phyloP scores from a whole-genome alignment of 2,888 invertebrate genomes.

The Synanthedon formicaeformis region DNA sequence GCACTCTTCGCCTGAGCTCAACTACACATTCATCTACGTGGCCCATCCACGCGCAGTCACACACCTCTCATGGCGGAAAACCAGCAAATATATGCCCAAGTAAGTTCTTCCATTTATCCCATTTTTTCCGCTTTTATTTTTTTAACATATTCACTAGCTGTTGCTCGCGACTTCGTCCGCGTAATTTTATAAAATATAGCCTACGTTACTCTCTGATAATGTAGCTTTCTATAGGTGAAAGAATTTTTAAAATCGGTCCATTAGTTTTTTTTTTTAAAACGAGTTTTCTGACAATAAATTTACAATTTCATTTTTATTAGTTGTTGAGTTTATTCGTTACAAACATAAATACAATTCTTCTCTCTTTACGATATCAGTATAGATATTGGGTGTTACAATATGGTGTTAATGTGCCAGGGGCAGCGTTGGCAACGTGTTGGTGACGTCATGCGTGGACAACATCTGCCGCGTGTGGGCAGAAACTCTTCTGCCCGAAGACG shows the following conservation, averaged over 20 bases:
- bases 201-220: too few species aligned
- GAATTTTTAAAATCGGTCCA: too few species aligned
- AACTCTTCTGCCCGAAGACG: constrained; percentile 96
- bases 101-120: constrained; percentile 39
- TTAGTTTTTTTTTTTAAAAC: too few species aligned
- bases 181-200: too few species aligned
- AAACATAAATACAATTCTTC: too few species aligned
- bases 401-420: constrained; percentile 70
- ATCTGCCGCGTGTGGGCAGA: constrained; percentile 99
- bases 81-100: constrained; percentile 99
- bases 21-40: constrained; percentile 94
- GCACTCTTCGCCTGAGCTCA: constrained; percentile 73
- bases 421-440: constrained; percentile 96
- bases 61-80: constrained; percentile 97
- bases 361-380: too few species aligned
- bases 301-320: too few species aligned
- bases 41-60: constrained; percentile 97
- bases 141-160: too few species aligned
- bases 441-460: constrained; percentile 98
- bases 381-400: neutral
- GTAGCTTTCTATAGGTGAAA: too few species aligned
- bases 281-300: too few species aligned
- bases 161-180: too few species aligned
- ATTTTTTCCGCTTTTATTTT: neutral
- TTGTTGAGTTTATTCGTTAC: too few species aligned